Conservation (phyloP, 2,888 invertebrate species). For the Arctia plantaginis region DNA sequence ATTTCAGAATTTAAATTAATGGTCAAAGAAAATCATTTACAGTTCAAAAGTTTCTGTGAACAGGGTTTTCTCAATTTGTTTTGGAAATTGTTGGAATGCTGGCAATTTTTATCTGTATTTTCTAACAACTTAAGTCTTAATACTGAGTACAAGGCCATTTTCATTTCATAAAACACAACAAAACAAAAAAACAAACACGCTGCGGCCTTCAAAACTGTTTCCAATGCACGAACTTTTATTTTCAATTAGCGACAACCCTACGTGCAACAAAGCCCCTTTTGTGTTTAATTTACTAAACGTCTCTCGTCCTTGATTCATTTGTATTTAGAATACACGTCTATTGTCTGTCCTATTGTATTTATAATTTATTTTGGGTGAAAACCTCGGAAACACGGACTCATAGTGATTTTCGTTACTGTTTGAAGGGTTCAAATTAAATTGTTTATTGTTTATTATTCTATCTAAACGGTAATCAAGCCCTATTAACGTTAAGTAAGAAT, state of each 20-base stretch:
- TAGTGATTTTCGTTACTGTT: background rate
- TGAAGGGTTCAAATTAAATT: background rate
- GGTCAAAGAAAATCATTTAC: slow-evolving; percentile 38
- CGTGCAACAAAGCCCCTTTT: slow-evolving; percentile 27
- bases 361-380: slow-evolving; percentile 13
- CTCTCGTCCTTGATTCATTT: slow-evolving; percentile 28
- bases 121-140: background rate
- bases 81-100: background rate
- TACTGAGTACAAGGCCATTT: background rate
- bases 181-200: background rate
- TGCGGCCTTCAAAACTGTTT: background rate
- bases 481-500: background rate
- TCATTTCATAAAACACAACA: too few species aligned
- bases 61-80: slow-evolving; percentile 10
- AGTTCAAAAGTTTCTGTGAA: slow-evolving; percentile 18
- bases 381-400: slow-evolving; percentile 5
- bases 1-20: slow-evolving; percentile 32
- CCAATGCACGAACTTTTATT: background rate
- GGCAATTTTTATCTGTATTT: background rate
- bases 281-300: slow-evolving; percentile 32
- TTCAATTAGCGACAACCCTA: slow-evolving; percentile 14
- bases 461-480: background rate
- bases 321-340: slow-evolving; percentile 13
- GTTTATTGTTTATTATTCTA: background rate
- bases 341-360: slow-evolving; percentile 7